Evolutionary conservation across 2,113 vertebrate genomes (phyloP), one percentile per base, ranked within the genome.

Genomic region (Empidonax alnorum): DNA sequence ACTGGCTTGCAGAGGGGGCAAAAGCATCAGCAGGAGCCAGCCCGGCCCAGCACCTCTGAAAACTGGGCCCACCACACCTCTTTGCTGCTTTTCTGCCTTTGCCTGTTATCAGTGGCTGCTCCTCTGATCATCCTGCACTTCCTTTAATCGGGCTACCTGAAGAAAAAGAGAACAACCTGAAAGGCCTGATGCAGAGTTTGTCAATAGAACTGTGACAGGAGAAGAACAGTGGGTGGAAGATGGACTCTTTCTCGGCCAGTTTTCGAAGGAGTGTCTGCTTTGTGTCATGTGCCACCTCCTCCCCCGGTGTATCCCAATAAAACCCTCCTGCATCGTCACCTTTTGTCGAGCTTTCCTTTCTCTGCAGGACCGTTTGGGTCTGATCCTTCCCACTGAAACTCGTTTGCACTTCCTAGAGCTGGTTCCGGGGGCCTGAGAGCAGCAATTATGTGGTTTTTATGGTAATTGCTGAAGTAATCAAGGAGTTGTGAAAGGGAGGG

Each of bases 341-440:
- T 67, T 67, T 28, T 49, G 59, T 77, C 37, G 65, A 63, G 37
- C 5, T 89, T 92, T 80, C 71, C 41, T 89, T 89, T 50, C 68
- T 62, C 68, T 0, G 2, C 1, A 1, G 53, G 61, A n/a, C 3
- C 0, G 0, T 56, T 42, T 44, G 1, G 9, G n/a, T 35, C 53
- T 27, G 24, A 2, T 35, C 22, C 22, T 76, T 61, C n/a, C 47
- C 62, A 62, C 35, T 37, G 4, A 39, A 39, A 28, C 7, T 56
- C 27, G 2, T n/a, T n/a, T 2, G 16, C 15, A 41, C 63, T 61
- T 49, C 65, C 46, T n/a, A 3, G 16, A 44, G 63, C 49, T 44
- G 50, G 25, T 30, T 65, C 23, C 23, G 0, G 1, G 3, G 24
- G 47, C n/a, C 66, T 24, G 21, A 75, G 82, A 90, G 86, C 39